Base-by-base conservation (phyloP, 2,113 vertebrate genomes). In the Sturnira hondurensis region DNA sequence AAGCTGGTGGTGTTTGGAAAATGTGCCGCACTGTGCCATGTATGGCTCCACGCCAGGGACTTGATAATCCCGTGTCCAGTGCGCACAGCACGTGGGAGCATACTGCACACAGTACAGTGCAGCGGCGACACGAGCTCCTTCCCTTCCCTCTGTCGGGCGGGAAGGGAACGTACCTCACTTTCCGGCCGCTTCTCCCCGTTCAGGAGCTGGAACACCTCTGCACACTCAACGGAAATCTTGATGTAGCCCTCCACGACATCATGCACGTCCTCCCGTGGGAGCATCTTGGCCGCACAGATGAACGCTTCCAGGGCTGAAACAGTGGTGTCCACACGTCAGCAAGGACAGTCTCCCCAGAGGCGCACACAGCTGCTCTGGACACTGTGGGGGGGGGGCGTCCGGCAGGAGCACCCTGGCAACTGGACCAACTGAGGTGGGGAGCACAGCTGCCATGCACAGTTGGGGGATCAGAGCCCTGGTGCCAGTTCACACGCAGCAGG, bases 241-340 rank as follows among this genome's bases (percentile, higher is more conserved):
- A 99, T 93, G 45, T 99, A 99, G 0, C 99, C 99, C 88, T 99
- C 99, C 50, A 99, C 99, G 0, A 99, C 99, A 94, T 99, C 99
- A 9, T 99, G 99, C 11, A 98, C 4, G 0, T 98, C 98, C 17
- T 98, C 65, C 3, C 96, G 98, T 0, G 99, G 99, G 28, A 99
- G 98, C 56, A 98, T 98, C 97, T 98, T 99, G 3, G 99, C 99
- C 4, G 97, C 86, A 0, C 98, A 96, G 81, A 99, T 90, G 94
- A 99, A 99, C 0, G 95, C 99, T 91, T 99, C 98, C 96, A 99
- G 98, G 47, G 99, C 99, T 99, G 97, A 52, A 98, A 96, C 0
- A 33, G 71, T 73, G 38, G 54, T 0, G 3, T 16, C 56, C 50
- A 83, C n/a, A 47, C 0, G 24, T 95, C 36, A 93, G 33, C 13